Base-by-base conservation (phyloP, 2,113 vertebrate species). In the Ophthalmotilapia sp. region DNA sequence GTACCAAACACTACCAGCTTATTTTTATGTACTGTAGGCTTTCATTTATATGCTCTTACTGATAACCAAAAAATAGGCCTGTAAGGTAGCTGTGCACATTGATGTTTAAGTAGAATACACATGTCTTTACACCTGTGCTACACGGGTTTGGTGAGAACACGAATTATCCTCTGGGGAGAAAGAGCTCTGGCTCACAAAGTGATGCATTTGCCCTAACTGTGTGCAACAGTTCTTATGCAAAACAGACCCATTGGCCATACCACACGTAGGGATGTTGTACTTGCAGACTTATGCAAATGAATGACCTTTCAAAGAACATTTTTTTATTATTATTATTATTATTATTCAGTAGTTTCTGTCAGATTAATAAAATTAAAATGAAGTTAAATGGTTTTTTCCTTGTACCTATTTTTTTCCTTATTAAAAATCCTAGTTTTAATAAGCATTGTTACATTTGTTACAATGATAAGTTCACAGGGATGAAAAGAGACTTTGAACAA, bases 291-390 rank as follows among this genome's bases (percentile, higher is more conserved):
- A 94, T 93, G 93, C 91, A 93, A 93, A 94, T 91, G 77, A 87
- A 31, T 88, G 93, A 94, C 93, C 93, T 94, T 94, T 95, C 85
- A 86, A 82, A 65, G 80, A 90, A 84, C 91, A 89, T 91, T 88
- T 91, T 83, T 87, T 36, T 4, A n/a, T n/a, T n/a, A n/a, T n/a
- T n/a, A 2, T 90, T 88, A 17, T 11, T 62, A 62, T 87, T 82
- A n/a, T 86, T 82, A 90, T 90, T 82, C 56, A 38, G 45, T n/a
- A 14, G 42, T 33, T 26, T 81, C 26, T 75, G 81, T 62, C 33
- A 56, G 42, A 85, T 82, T 75, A n/a, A 60, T 60, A 68, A n/a
- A 38, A 40, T 38, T 68, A 68, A 68, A 40, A 40, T 68, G 19
- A 1, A 68, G n/a, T 68, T 13, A 40, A 65, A 40, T 13, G 3